Conservation (phyloP, 64 coral and sea anemone genomes). For the Actinia tenebrosa region DNA sequence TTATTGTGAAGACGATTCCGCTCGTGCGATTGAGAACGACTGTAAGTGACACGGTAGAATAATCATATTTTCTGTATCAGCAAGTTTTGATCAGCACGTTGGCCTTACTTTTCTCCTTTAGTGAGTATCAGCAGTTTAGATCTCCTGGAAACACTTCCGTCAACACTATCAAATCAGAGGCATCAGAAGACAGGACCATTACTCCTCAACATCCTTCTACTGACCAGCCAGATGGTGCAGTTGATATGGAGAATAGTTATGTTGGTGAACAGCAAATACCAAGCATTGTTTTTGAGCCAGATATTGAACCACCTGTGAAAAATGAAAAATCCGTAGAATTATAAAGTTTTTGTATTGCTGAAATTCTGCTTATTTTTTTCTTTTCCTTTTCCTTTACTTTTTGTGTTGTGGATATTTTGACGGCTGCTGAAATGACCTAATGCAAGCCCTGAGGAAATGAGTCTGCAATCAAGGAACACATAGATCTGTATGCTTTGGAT, state of each 20-base stretch:
- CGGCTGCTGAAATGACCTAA: too few species aligned
- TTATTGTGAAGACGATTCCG: too few species aligned
- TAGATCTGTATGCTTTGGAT: too few species aligned
- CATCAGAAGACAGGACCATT: neutral
- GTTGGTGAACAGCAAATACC: neutral
- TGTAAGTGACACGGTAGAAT: too few species aligned
- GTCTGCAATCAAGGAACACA: too few species aligned
- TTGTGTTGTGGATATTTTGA: too few species aligned
- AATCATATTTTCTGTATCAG: too few species aligned
- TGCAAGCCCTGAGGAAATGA: too few species aligned
- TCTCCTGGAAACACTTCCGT: neutral
- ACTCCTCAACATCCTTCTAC: neutral
- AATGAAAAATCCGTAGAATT: neutral
- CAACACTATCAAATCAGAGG: conserved; percentile 10
- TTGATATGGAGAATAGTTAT: neutral
- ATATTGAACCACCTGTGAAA: neutral
- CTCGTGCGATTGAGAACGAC: too few species aligned
- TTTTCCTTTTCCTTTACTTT: too few species aligned
- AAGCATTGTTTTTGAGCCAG: neutral
- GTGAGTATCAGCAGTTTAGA: neutral
- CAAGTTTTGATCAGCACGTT: too few species aligned
- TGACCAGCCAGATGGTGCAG: neutral
- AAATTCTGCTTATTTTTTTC: neutral
- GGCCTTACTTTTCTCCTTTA: neutral
- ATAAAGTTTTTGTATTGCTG: neutral